These are phyloP conservation scores for Peromyscus californicus DNA, from an alignment of 2,113 vertebrate species.

Conservation along the genomic window DNA sequence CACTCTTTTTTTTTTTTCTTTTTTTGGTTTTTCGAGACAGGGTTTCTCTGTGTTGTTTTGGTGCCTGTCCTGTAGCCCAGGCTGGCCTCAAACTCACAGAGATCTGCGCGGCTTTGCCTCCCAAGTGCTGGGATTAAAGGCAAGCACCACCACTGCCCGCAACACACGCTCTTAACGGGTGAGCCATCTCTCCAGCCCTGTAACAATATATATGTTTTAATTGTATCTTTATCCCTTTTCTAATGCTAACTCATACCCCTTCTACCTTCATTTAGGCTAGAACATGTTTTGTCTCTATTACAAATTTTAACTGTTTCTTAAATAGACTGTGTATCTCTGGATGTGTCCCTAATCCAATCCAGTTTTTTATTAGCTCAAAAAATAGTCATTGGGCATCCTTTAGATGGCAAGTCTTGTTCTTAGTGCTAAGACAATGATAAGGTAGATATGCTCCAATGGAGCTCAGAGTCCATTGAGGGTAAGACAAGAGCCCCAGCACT, in stretches of 20 bases:
- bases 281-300: not conserved
- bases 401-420: not conserved
- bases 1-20: not conserved
- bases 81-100: too few species aligned
- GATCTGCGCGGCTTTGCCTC: too few species aligned
- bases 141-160: too few species aligned
- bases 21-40: too few species aligned
- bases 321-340: not conserved
- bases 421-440: not conserved
- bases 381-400: not conserved
- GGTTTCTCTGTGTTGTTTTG: too few species aligned
- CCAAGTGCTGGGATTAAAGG: too few species aligned
- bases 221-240: not conserved
- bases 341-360: not conserved
- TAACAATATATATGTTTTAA: not conserved
- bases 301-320: not conserved
- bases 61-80: too few species aligned
- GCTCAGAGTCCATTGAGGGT: not conserved
- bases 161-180: not conserved
- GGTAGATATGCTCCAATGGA: not conserved
- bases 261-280: not conserved
- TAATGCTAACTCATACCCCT: not conserved
- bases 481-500: not conserved
- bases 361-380: conserved; percentile 6
- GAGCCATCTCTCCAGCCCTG: not conserved